These are phyloP conservation scores for Criorhina ranunculi DNA, from an alignment of 2,888 invertebrate genomes.

Conservation along the genomic window DNA sequence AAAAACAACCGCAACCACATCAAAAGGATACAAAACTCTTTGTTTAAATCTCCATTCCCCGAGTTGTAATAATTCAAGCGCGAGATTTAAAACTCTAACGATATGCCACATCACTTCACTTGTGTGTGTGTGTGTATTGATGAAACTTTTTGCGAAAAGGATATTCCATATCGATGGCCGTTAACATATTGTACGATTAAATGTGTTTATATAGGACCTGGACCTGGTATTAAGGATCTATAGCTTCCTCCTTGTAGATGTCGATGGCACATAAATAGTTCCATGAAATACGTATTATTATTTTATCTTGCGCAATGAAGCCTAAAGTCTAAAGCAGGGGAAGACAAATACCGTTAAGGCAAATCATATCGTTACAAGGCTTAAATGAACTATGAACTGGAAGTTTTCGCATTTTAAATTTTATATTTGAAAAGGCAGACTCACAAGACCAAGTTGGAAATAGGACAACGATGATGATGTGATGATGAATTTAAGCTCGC, in stretches of 20 bases:
- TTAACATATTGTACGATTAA: slow-evolving; percentile 32
- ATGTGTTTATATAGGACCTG: slow-evolving; percentile 17
- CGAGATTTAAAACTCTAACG: slow-evolving; percentile 53
- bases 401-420: slow-evolving; percentile 25
- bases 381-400: slow-evolving; percentile 57
- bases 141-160: slow-evolving; percentile 8
- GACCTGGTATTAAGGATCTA: slow-evolving; percentile 18
- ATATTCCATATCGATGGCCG: slow-evolving; percentile 19
- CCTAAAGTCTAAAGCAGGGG: slow-evolving; percentile 4
- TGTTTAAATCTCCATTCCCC: slow-evolving; percentile 28
- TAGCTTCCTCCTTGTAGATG: slow-evolving; percentile 9
- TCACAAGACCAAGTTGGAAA: neutral
- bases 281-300: slow-evolving; percentile 7
- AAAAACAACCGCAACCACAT: slow-evolving; percentile 12
- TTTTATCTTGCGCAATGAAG: slow-evolving; percentile 10
- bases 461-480: neutral
- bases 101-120: slow-evolving; percentile 21
- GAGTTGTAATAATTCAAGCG: slow-evolving; percentile 36
- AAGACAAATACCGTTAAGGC: slow-evolving; percentile 1
- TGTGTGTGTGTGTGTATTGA: slow-evolving; percentile 23
- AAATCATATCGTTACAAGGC: neutral
- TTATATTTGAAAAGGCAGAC: neutral
- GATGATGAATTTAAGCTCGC: too few relatives aligned
- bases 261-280: slow-evolving; percentile 36
- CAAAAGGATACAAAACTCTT: slow-evolving; percentile 36